phyloP scores from a whole-genome alignment of 2,113 vertebrate genomes.

The Pholis gunnellus region DNA sequence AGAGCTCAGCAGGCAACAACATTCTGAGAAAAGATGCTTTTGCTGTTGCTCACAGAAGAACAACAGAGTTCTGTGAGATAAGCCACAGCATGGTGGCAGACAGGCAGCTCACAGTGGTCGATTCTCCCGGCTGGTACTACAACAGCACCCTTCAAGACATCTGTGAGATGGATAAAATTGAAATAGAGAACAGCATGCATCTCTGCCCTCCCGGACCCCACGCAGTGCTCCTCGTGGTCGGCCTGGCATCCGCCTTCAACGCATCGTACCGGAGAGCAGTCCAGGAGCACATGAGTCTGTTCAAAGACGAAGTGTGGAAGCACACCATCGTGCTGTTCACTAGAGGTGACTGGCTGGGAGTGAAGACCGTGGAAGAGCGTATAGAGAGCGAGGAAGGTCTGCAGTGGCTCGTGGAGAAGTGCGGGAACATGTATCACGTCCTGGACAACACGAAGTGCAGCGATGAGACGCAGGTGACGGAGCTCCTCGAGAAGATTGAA shows the following conservation, averaged over 20 bases:
- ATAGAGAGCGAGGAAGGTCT: conserved; percentile 34
- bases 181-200: conserved; percentile 23
- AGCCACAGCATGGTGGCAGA: conserved; percentile 15
- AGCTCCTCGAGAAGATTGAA: conserved; percentile 39
- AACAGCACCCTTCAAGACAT: conserved; percentile 16
- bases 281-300: conserved; percentile 35
- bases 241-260: conserved; percentile 17
- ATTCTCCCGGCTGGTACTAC: conserved; percentile 52
- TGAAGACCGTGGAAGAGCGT: conserved; percentile 26
- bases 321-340: conserved; percentile 44
- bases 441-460: neutral
- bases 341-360: conserved; percentile 26
- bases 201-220: conserved; percentile 31
- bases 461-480: conserved; percentile 15
- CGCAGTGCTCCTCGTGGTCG: conserved; percentile 28
- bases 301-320: conserved; percentile 15
- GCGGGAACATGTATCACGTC: conserved; percentile 45
- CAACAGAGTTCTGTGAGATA: conserved; percentile 8
- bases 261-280: conserved; percentile 6
- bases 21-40: conserved; percentile 48
- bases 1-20: conserved; percentile 50
- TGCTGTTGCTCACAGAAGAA: neutral
- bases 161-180: conserved; percentile 13
- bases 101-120: conserved; percentile 48
- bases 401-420: conserved; percentile 27